phyloP scores from a whole-genome alignment of 2,797 vertebrate species.

The Halcyon smyrnensis region DNA sequence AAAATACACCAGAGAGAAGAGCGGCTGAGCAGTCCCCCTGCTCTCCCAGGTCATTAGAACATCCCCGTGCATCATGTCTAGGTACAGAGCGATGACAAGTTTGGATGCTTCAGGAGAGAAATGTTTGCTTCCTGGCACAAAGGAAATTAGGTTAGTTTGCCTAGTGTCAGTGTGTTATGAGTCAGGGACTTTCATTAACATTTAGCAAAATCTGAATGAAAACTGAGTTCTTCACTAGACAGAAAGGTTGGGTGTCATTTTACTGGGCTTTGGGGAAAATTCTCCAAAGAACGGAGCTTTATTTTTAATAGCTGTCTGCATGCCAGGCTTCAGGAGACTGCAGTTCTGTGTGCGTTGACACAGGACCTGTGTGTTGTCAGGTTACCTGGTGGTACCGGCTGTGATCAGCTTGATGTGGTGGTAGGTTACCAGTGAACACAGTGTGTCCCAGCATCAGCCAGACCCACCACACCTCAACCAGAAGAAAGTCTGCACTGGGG shows the following conservation, averaged over 20 bases:
- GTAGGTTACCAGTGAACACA: neutral
- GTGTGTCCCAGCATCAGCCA: neutral
- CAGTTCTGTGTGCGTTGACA: neutral
- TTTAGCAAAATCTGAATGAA: conserved; percentile 4
- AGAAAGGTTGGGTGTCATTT: neutral
- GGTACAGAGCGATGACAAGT: neutral
- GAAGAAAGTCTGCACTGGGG: neutral
- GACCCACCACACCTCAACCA: neutral
- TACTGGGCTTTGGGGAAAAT: neutral
- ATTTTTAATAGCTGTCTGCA: neutral
- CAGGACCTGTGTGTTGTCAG: neutral
- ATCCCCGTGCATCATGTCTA: neutral
- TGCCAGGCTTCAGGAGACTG: neutral
- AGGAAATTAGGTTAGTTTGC: neutral
- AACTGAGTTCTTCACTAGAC: neutral
- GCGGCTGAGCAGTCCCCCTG: neutral
- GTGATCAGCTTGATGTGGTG: neutral
- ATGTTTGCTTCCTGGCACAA: neutral
- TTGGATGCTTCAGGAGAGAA: conserved; percentile 38
- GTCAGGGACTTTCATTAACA: conserved; percentile 10
- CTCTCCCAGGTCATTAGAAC: neutral
- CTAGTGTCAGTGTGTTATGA: neutral
- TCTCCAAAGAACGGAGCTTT: neutral
- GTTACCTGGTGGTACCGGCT: neutral
- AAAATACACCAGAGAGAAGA: neutral